Percentiles rank a stretch among this genome's conserved stretches.
phyloP scores from a whole-genome alignment of 2,113 vertebrate species.

The Bujurquina vittata region DNA sequence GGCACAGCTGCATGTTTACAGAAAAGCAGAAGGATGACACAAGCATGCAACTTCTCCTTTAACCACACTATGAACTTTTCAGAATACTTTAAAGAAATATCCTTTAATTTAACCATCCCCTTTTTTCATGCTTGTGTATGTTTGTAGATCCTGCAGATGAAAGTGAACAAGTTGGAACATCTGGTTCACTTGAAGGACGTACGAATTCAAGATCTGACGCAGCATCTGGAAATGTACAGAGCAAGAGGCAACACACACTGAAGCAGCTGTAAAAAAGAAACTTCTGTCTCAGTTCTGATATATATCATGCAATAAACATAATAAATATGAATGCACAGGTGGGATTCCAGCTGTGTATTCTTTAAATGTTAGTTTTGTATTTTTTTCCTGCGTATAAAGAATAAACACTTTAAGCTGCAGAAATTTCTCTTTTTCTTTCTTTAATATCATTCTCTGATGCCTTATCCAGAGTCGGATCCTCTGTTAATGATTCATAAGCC shows the following conservation, averaged over 20 bases:
- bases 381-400: not conserved
- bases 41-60: conserved; percentile 14
- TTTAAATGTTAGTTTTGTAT: not conserved
- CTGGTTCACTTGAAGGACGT: conserved; percentile 82
- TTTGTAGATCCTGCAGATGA: conserved; percentile 81
- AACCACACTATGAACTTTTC: not conserved
- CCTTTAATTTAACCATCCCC: not conserved
- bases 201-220: conserved; percentile 73
- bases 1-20: conserved; percentile 47
- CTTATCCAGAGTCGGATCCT: not conserved
- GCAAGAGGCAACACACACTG: conserved; percentile 41
- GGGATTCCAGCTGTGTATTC: not conserved
- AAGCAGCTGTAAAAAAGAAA: not conserved
- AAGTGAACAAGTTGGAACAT: conserved; percentile 80
- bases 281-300: not conserved
- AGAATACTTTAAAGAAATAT: not conserved
- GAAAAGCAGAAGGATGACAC: conserved; percentile 11
- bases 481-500: not conserved
- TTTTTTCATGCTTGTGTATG: not conserved
- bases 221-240: conserved; percentile 68
- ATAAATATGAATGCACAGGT: not conserved
- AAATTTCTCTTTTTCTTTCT: not conserved
- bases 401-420: not conserved
- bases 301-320: not conserved
- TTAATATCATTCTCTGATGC: not conserved